Evolutionary conservation across 2,113 vertebrate species (phyloP).

Genomic region (Gnathonemus echidnorhynchus): DNA sequence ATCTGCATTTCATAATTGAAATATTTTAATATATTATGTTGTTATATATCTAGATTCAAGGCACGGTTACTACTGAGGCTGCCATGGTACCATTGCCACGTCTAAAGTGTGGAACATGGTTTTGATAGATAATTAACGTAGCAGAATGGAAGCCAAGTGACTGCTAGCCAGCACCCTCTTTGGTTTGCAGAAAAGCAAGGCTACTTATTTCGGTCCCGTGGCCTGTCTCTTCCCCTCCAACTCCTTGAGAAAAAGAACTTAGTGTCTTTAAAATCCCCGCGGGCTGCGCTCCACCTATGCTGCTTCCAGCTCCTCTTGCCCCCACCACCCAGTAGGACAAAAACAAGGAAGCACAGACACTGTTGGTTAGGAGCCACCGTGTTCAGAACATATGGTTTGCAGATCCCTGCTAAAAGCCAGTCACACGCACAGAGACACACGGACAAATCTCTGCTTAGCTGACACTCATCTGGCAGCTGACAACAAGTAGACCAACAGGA

Average conservation of each 20-base stretch:
- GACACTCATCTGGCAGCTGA: neutral
- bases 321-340: neutral
- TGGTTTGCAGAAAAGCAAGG: neutral
- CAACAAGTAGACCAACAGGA: neutral
- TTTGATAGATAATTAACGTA: conserved; percentile 6
- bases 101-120: neutral
- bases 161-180: neutral
- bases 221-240: neutral
- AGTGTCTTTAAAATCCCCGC: neutral
- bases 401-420: neutral
- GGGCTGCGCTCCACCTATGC: neutral
- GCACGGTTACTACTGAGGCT: neutral
- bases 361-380: neutral
- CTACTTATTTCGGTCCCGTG: neutral
- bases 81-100: neutral
- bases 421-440: neutral
- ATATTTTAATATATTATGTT: neutral
- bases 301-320: neutral
- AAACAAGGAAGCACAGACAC: neutral
- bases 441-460: neutral
- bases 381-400: neutral
- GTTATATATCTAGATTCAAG: neutral
- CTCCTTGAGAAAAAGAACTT: neutral
- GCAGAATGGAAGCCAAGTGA: neutral
- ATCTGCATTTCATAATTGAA: neutral